A percentile compares a stretch with the other conserved stretches of the same genome.
phyloP scores from a whole-genome alignment of 2,113 vertebrate genomes.

The Antidorcas marsupialis region DNA sequence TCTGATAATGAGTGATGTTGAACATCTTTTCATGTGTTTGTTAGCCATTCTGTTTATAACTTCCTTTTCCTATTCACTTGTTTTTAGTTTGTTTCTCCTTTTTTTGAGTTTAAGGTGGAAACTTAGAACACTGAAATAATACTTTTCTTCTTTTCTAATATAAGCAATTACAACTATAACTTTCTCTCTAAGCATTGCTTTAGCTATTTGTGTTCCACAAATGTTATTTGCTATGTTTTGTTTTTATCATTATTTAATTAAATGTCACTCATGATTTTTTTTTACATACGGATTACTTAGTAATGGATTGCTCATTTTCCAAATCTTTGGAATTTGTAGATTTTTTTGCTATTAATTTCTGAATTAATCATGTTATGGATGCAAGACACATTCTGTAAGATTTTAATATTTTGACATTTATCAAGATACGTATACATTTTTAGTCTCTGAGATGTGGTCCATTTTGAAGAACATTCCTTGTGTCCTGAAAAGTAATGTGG shows the following conservation, averaged over 20 bases:
- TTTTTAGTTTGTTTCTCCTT: neutral
- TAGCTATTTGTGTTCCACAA: neutral
- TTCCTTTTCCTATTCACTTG: neutral
- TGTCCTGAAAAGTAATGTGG: neutral
- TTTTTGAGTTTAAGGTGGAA: neutral
- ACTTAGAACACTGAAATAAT: neutral
- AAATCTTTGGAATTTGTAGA: neutral
- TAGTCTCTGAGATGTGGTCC: neutral
- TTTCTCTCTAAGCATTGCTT: neutral
- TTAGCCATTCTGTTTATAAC: neutral
- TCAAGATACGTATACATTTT: neutral
- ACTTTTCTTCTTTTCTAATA: neutral
- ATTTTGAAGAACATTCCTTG: neutral
- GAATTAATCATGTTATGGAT: neutral
- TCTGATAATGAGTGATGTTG: too few species aligned
- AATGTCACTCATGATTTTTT: neutral
- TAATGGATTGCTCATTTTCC: neutral
- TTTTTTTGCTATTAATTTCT: neutral
- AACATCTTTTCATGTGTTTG: too few species aligned
- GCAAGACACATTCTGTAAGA: neutral
- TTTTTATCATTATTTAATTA: neutral
- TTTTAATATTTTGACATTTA: neutral
- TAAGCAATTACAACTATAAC: neutral
- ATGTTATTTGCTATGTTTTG: neutral
- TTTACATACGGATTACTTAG: neutral